phyloP scores from a whole-genome alignment of 1,140 invertebrate species.

The Caenorhabditis brenneri region DNA sequence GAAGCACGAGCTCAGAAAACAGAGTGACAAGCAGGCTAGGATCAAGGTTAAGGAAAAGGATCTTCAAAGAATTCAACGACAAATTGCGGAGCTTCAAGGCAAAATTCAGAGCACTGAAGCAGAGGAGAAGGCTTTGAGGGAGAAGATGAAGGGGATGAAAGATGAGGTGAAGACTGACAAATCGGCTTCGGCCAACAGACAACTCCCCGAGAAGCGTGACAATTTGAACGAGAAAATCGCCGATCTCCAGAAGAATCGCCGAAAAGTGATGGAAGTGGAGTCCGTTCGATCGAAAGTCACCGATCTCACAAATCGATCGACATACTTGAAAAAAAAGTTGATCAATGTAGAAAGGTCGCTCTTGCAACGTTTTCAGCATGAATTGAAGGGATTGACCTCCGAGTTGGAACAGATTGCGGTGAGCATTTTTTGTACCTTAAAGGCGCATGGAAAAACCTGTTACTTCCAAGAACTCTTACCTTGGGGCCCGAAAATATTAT shows the following conservation, averaged over 20 bases:
- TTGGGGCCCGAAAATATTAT: too few relatives aligned
- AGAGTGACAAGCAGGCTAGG: slow-evolving; percentile 92
- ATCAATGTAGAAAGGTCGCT: slow-evolving; percentile 73
- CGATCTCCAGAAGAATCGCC: slow-evolving; percentile 90
- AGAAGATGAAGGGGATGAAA: background rate
- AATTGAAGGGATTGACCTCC: slow-evolving; percentile 77
- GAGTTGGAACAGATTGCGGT: slow-evolving; percentile 82
- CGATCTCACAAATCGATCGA: background rate
- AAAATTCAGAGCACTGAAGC: slow-evolving; percentile 87
- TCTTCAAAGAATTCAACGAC: slow-evolving; percentile 48
- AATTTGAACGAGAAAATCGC: slow-evolving; percentile 77
- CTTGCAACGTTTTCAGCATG: slow-evolving; percentile 75
- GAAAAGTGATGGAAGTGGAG: slow-evolving; percentile 86
- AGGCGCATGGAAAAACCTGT: too few relatives aligned
- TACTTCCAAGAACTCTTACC: too few relatives aligned
- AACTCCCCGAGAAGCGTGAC: slow-evolving; percentile 82
- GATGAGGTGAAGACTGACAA: background rate
- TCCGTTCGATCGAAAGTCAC: background rate
- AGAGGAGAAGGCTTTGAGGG: slow-evolving; percentile 75
- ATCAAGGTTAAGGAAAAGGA: slow-evolving; percentile 75
- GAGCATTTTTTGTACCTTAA: background rate
- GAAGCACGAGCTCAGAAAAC: slow-evolving; percentile 90
- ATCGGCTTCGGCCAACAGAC: slow-evolving; percentile 69
- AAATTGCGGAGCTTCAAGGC: slow-evolving; percentile 15
- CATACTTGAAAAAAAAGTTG: background rate